These are phyloP conservation scores for Sanderia malayensis DNA, from an alignment of 30 jellyfish, hydroid and myxozoan genomes.

Conservation along the genomic window DNA sequence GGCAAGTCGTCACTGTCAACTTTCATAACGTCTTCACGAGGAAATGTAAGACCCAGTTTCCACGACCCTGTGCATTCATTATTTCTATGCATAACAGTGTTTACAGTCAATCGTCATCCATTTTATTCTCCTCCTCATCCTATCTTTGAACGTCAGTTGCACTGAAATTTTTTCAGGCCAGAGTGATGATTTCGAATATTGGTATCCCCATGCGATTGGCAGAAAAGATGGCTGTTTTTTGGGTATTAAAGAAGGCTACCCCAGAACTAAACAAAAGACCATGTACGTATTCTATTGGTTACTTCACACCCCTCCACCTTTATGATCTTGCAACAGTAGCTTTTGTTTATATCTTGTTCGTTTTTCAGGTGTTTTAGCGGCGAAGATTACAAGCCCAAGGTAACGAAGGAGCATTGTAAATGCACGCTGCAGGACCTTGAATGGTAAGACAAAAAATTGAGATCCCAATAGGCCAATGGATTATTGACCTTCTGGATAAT, in stretches of 20 bases:
- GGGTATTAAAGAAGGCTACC: slow-evolving; percentile 76
- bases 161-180: slow-evolving; percentile 70
- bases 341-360: not conserved
- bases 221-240: slow-evolving; percentile 88
- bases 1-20: slow-evolving; percentile 84
- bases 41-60: slow-evolving; percentile 79
- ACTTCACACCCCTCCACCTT: too few relatives aligned
- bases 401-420: slow-evolving; percentile 46
- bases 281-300: slow-evolving; percentile 52
- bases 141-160: too few relatives aligned
- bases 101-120: too few relatives aligned
- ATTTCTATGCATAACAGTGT: too few relatives aligned
- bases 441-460: slow-evolving; percentile 54
- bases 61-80: too few relatives aligned
- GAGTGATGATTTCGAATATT: slow-evolving; percentile 47
- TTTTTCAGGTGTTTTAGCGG: slow-evolving; percentile 74
- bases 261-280: slow-evolving; percentile 40
- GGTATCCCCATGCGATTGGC: slow-evolving; percentile 83
- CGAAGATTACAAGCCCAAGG: slow-evolving; percentile 67
- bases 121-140: too few relatives aligned
- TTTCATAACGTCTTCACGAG: slow-evolving; percentile 58
- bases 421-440: slow-evolving; percentile 85
- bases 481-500: too few relatives aligned
- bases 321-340: too few relatives aligned
- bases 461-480: too few relatives aligned